Evolutionary conservation across 2,797 vertebrate species (phyloP).

Genomic region (Bucorvus abyssinicus): DNA sequence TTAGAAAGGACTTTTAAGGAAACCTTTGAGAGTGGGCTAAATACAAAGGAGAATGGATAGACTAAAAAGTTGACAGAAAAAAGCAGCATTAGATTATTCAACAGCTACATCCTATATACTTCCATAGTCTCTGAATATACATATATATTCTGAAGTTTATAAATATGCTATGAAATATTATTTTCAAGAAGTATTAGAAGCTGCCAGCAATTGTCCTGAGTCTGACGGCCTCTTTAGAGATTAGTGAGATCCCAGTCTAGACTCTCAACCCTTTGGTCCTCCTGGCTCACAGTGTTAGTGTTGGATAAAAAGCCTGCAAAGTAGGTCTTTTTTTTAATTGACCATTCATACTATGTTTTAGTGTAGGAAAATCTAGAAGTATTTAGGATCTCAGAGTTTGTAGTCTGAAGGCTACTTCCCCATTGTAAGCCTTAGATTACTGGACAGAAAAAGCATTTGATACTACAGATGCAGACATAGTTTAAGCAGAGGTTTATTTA

Average conservation of each 20-base stretch:
- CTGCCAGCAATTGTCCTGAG: not conserved
- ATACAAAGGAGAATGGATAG: not conserved
- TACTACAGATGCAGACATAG: not conserved
- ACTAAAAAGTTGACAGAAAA: not conserved
- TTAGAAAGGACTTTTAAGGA: not conserved
- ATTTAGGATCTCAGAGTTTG: fast-evolving
- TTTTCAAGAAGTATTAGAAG: not conserved
- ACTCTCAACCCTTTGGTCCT: fast-evolving
- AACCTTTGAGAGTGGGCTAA: not conserved
- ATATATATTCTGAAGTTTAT: not conserved
- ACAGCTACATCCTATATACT: conserved; percentile 2
- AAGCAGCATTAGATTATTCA: conserved; percentile 10
- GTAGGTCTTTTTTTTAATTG: fast-evolving
- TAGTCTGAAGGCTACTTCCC: not conserved
- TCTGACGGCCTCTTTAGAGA: not conserved
- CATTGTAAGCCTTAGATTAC: not conserved
- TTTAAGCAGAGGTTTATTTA: not conserved
- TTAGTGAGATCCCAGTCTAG: not conserved
- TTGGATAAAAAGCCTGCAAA: not conserved
- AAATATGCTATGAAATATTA: not conserved
- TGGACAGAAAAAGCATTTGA: not conserved
- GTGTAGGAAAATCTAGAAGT: not conserved
- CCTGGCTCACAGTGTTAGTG: not conserved
- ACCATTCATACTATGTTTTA: not conserved
- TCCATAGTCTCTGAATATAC: not conserved